Conservation (phyloP, 2,888 invertebrate species). For the Aleiodes alternator region DNA sequence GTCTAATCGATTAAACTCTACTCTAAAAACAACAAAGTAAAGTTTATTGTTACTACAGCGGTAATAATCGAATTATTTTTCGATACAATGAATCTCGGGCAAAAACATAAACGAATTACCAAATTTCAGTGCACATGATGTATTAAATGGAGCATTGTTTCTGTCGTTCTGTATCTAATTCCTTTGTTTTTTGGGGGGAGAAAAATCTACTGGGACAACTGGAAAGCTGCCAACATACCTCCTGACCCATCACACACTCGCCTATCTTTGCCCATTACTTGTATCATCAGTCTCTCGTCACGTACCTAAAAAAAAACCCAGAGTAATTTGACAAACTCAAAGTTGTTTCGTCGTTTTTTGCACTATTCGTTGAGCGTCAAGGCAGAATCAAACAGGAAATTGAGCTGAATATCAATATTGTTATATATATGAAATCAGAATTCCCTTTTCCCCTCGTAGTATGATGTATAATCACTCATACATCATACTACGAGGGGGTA, state of each 20-base stretch:
- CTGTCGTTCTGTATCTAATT: not conserved
- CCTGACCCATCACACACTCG: conserved; percentile 34
- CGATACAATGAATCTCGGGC: not conserved
- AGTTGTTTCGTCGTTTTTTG: no score
- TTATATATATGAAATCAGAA: no score
- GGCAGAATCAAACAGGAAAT: no score
- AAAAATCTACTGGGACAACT: conserved; percentile 13
- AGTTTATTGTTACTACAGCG: no score
- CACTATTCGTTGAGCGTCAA: no score
- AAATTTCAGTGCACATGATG: conserved; percentile 2
- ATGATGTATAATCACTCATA: no score
- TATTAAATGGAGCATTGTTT: conserved; percentile 21
- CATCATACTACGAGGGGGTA: no score
- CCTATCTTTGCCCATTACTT: not conserved
- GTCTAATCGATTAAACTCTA: not conserved
- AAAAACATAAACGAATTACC: no score
- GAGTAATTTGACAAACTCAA: no score
- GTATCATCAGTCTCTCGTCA: not conserved
- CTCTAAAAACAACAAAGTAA: no score
- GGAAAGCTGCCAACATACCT: conserved; percentile 35
- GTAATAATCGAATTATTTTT: not conserved
- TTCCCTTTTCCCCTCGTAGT: no score
- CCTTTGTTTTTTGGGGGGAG: not conserved
- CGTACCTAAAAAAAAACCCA: not conserved
- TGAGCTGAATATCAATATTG: no score